Conservation (phyloP, 2,888 invertebrate genomes). For the Bombylius major region DNA sequence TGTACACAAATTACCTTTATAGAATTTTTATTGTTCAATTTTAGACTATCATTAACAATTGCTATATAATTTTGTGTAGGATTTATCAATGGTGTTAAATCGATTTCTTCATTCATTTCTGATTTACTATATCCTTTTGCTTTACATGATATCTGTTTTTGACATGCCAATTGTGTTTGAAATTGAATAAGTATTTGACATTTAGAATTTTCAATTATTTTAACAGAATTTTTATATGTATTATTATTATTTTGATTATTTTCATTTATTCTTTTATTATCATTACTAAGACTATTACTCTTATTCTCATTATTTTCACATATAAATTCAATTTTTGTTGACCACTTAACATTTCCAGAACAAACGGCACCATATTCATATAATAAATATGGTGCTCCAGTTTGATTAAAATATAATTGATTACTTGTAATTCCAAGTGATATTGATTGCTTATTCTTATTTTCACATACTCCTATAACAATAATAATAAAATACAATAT, state of each 20-base stretch:
- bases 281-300: slow-evolving; percentile 1
- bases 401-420: slow-evolving; percentile 31
- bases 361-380: slow-evolving; percentile 31
- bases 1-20: slow-evolving; percentile 19
- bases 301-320: slow-evolving; percentile 20
- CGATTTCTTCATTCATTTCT: slow-evolving; percentile 22
- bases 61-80: slow-evolving; percentile 33
- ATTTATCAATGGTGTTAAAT: slow-evolving; percentile 34
- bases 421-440: slow-evolving; percentile 28
- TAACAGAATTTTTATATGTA: slow-evolving; percentile 5
- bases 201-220: slow-evolving; percentile 36
- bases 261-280: slow-evolving; percentile 12
- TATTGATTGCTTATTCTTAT: slow-evolving; percentile 22
- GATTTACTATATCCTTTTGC: slow-evolving; percentile 22
- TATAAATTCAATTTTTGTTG: slow-evolving; percentile 37
- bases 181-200: slow-evolving; percentile 36
- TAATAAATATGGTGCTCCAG: slow-evolving; percentile 31
- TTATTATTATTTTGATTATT: neutral
- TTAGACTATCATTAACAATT: slow-evolving; percentile 23
- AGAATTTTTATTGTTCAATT: slow-evolving; percentile 20
- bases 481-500: slow-evolving; percentile 1
- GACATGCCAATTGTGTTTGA: slow-evolving; percentile 33
- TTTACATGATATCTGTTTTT: slow-evolving; percentile 31
- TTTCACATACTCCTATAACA: slow-evolving; percentile 28
- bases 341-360: slow-evolving; percentile 20